Conservation (phyloP, 2,888 invertebrate genomes). For the Noctua fimbriata region DNA sequence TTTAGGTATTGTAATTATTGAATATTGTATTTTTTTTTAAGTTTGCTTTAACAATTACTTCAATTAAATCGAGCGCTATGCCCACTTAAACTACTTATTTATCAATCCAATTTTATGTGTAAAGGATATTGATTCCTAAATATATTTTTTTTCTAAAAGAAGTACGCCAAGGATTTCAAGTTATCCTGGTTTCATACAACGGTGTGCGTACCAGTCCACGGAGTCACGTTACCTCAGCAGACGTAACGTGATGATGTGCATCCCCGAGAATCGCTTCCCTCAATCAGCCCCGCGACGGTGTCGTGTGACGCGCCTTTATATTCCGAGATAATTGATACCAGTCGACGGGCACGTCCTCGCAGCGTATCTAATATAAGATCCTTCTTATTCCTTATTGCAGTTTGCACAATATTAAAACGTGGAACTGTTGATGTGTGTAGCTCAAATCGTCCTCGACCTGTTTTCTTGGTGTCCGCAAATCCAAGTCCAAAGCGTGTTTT, state of each 20-base stretch:
- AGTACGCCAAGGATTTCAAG: neutral
- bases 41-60: neutral
- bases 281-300: conserved; percentile 71
- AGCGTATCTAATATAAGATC: conserved; percentile 7
- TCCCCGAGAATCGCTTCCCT: conserved; percentile 70
- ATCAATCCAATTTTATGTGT: neutral
- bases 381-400: neutral
- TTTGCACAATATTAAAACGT: conserved; percentile 2
- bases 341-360: conserved; percentile 36
- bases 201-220: conserved; percentile 6
- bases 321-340: conserved; percentile 70
- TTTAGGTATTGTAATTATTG: neutral
- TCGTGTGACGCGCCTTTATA: conserved; percentile 69
- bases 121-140: neutral
- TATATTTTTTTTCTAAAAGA: neutral
- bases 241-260: conserved; percentile 28
- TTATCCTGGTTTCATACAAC: conserved; percentile 21
- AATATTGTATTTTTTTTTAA: neutral
- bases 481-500: neutral
- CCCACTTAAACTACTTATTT: neutral
- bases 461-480: neutral
- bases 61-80: neutral
- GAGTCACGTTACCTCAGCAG: conserved; percentile 60
- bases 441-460: neutral
- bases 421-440: neutral